Conservation (phyloP, 1,140 invertebrate species). For the Calliphora vicina region DNA sequence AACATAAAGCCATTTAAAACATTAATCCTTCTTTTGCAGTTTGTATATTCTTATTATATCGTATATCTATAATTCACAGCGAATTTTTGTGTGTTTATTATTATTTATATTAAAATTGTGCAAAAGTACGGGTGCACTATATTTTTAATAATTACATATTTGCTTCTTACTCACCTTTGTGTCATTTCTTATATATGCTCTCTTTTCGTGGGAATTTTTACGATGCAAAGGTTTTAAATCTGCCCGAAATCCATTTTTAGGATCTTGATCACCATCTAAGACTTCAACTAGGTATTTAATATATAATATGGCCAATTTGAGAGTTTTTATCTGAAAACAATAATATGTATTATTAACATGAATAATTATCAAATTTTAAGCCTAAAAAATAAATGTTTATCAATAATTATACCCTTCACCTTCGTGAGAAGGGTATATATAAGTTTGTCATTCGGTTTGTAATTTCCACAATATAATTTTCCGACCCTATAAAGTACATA, state of each 20-base stretch:
- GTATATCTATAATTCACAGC: not conserved
- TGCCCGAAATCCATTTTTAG: conserved; percentile 76
- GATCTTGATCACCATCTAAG: conserved; percentile 77
- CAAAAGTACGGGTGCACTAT: no score
- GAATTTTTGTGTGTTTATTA: not conserved
- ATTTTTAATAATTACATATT: no score
- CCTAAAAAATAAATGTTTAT: no score
- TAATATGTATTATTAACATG: no score
- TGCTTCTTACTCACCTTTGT: conserved; percentile 46
- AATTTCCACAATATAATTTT: no score
- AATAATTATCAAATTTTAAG: no score
- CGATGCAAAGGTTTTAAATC: conserved; percentile 70
- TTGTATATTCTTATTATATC: not conserved
- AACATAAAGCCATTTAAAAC: not conserved
- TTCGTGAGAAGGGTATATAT: no score
- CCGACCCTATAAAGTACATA: no score
- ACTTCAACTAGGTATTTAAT: conserved; percentile 88
- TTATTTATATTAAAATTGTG: not conserved
- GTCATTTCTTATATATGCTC: conserved; percentile 44
- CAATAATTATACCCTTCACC: no score
- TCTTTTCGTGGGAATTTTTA: conserved; percentile 52
- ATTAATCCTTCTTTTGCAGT: not conserved
- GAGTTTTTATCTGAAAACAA: conserved; percentile 83
- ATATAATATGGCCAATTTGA: conserved; percentile 89
- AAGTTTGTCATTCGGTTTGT: no score